Base-by-base conservation (phyloP, 1,140 invertebrate species). In the Ostrea denselamellosa region DNA sequence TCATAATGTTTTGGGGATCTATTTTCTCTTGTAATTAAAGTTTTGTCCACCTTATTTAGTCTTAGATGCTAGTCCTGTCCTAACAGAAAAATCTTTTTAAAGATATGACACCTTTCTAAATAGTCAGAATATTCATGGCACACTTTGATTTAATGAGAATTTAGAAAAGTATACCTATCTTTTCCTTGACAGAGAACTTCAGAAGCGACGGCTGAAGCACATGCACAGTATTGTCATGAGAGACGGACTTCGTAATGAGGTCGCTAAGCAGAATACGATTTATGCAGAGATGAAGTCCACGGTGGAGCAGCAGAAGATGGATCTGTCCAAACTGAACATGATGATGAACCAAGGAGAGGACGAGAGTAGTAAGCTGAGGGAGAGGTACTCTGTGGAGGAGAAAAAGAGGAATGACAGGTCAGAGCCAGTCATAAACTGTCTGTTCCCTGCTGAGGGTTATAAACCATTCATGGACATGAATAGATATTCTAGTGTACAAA, bases 291-390 rank as follows among this genome's bases (percentile, higher is more conserved):
- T 94, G 91, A 91, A 92, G 85, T 94, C 94, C 54, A 93, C 92
- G 85, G 86, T 93, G 68, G 94, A 95, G 84, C 94, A 95, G 87
- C 94, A 95, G 88, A 95, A 93, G 90, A 94, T 95, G 93, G 94
- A 95, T 89, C 94, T 95, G 82, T 89, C 89, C 44, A 95, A 95
- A 88, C 91, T 95, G 53, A 95, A 95, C 88, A 89, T 92, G 81
- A 93, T 95, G 93, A 95, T 95, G 68, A 95, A 95, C 89, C 93
- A 94, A 81, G 93, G 94, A 3, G 95, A 95, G 90, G 93, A 95
- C 82, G 92, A 94, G 82, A 94, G 94, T 91, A 93, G 94, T 4
- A 92, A 93, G 81, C 91, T 95, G 22, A 90, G 94, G 65, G 95
- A 95, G 83, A 88, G 92, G 85, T 95, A 94, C 81, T 94, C 95